phyloP scores from a whole-genome alignment of 2,888 invertebrate species.

The Diadegma fenestrale region DNA sequence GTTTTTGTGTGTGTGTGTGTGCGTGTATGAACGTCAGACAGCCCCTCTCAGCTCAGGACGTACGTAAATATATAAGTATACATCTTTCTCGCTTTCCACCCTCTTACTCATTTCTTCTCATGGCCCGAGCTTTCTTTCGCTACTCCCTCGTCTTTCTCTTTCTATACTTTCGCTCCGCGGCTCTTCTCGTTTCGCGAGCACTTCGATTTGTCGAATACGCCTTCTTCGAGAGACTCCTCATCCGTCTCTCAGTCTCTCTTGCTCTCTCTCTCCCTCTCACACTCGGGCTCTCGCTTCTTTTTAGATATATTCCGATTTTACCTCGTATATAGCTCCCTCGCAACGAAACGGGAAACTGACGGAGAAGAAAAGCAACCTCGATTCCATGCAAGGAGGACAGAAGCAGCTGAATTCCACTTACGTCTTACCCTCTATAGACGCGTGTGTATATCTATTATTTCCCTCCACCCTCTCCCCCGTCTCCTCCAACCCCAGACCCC shows the following conservation, averaged over 20 bases:
- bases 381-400: conserved; percentile 28
- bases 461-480: background rate
- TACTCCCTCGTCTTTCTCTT: conserved; percentile 39
- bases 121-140: conserved; percentile 46
- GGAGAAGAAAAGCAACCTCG: conserved; percentile 38
- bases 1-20: background rate
- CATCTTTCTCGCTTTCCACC: conserved; percentile 60
- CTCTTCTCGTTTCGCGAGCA: conserved; percentile 67
- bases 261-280: conserved; percentile 47
- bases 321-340: conserved; percentile 40
- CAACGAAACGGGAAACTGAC: conserved; percentile 48
- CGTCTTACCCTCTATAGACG: background rate
- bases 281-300: conserved; percentile 5
- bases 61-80: conserved; percentile 24
- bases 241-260: conserved; percentile 68
- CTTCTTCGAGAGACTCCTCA: conserved; percentile 73
- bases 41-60: conserved; percentile 43
- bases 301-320: conserved; percentile 55
- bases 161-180: conserved; percentile 42
- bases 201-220: conserved; percentile 83
- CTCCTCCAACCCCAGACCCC: background rate
- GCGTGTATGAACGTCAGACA: conserved; percentile 50
- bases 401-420: conserved; percentile 43
- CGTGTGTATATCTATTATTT: conserved; percentile 14
- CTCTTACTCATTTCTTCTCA: conserved; percentile 52